Evolutionary conservation across 1,140 invertebrate species (phyloP).

Genomic region (Meloidogyne chitwoodi): DNA sequence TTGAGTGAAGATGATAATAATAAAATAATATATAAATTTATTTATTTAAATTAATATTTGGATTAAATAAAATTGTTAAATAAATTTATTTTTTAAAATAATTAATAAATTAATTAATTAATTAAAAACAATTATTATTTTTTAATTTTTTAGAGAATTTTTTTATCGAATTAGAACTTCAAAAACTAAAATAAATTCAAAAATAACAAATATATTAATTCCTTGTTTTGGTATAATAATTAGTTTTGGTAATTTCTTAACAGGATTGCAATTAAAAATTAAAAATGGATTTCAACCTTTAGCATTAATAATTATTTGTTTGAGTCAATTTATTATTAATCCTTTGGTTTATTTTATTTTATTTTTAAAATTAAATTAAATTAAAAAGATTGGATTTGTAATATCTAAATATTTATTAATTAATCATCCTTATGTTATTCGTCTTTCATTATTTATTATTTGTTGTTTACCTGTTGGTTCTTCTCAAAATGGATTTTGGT

Average conservation of each 20-base stretch:
- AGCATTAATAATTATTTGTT: not conserved
- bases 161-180: not conserved
- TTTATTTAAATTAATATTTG: too few relatives aligned
- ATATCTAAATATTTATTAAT: slow-evolving; percentile 6
- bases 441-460: slow-evolving; percentile 8
- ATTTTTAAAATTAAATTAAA: not conserved
- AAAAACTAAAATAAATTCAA: not conserved
- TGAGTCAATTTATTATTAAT: not conserved
- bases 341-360: not conserved
- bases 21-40: too few relatives aligned
- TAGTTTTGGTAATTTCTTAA: not conserved
- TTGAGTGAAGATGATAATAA: too few relatives aligned
- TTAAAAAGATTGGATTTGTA: not conserved
- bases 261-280: not conserved
- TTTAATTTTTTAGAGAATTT: not conserved
- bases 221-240: not conserved
- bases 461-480: not conserved
- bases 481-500: slow-evolving; percentile 15
- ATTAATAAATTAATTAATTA: not conserved
- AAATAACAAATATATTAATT: not conserved
- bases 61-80: too few relatives aligned
- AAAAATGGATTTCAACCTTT: not conserved
- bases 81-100: too few relatives aligned
- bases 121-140: not conserved
- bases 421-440: not conserved